These are phyloP conservation scores for Hydraecia micacea DNA, from an alignment of 2,888 invertebrate genomes.

Conservation along the genomic window DNA sequence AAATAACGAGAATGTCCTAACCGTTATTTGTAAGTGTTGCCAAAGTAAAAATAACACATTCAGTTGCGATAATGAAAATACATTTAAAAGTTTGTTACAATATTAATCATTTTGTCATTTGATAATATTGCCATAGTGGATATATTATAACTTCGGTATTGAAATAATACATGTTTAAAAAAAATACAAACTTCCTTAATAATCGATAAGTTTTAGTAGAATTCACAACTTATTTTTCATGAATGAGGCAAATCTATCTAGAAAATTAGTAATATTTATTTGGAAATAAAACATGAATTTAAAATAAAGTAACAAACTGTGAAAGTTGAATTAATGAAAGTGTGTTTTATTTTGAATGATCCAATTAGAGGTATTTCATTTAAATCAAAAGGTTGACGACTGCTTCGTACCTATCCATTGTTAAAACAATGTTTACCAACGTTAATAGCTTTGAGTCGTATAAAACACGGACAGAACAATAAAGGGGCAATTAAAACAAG, in stretches of 20 bases:
- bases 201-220: not conserved
- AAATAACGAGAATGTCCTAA: not conserved
- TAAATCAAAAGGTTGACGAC: conserved; percentile 8
- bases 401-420: conserved; percentile 1
- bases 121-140: not conserved
- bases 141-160: not conserved
- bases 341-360: conserved; percentile 5
- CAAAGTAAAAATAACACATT: not conserved
- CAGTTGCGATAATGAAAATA: not conserved
- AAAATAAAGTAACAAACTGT: not conserved
- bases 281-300: not conserved
- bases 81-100: not conserved
- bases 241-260: not conserved
- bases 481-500: conserved; percentile 35
- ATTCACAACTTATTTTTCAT: not conserved
- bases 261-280: not conserved
- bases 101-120: not conserved
- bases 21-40: not conserved
- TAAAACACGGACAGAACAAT: conserved; percentile 37
- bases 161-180: not conserved
- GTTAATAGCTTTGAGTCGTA: conserved; percentile 27
- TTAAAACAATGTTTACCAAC: conserved; percentile 31
- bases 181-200: not conserved
- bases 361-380: conserved; percentile 18
- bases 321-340: not conserved